These are phyloP conservation scores for Melanostoma mellinum DNA, from an alignment of 2,888 invertebrate genomes.

Conservation along the genomic window DNA sequence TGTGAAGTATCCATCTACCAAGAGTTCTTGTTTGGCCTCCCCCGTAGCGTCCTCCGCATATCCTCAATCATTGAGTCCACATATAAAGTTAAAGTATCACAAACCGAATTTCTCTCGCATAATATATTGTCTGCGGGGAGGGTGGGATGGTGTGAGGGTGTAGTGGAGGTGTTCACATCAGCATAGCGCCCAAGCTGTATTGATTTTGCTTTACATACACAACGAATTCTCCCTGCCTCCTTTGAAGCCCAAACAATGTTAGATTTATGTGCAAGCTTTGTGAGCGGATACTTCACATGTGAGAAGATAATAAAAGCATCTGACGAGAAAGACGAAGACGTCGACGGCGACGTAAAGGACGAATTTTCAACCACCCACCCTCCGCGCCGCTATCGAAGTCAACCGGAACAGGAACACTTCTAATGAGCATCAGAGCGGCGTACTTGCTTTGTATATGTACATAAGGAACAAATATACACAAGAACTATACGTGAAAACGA, in stretches of 20 bases:
- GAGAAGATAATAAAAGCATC: constrained; percentile 72
- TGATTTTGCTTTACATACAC: constrained; percentile 63
- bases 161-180: neutral
- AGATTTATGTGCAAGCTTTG: constrained; percentile 70
- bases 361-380: neutral
- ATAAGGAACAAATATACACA: constrained; percentile 58
- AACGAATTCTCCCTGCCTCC: constrained; percentile 21
- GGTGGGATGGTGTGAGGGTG: neutral
- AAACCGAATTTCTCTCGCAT: constrained; percentile 70
- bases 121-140: constrained; percentile 50
- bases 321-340: constrained; percentile 16
- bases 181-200: constrained; percentile 56
- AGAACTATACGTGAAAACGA: constrained; percentile 32
- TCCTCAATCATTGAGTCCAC: constrained; percentile 65
- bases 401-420: constrained; percentile 73
- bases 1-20: constrained; percentile 53
- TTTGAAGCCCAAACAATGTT: constrained; percentile 56
- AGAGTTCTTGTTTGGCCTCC: constrained; percentile 6
- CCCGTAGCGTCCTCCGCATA: neutral
- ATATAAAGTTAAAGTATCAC: constrained; percentile 73
- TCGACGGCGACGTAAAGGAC: constrained; percentile 7
- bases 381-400: constrained; percentile 48
- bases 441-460: constrained; percentile 67
- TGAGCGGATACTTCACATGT: constrained; percentile 70
- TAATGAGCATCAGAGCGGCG: constrained; percentile 69